Evolutionary conservation across 2,113 vertebrate genomes (phyloP).

Genomic region (Lipophrys pholis): DNA sequence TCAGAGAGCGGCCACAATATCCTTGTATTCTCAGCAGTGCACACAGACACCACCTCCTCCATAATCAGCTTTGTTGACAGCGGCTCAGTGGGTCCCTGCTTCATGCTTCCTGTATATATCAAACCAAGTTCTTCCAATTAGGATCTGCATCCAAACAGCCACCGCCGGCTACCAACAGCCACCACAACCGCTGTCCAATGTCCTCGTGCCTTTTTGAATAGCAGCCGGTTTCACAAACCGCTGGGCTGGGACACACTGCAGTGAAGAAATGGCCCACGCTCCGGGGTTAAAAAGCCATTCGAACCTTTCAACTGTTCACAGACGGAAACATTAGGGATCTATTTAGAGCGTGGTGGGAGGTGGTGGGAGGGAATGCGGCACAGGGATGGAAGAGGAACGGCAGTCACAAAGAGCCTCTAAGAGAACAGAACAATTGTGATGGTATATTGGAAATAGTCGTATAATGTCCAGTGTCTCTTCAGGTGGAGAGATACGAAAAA

Average conservation of each 20-base stretch:
- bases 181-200: not conserved
- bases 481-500: not conserved
- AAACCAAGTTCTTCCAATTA: conserved; percentile 2
- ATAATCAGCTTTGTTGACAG: not conserved
- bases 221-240: conserved; percentile 41
- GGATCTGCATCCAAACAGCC: not conserved
- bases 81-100: not conserved
- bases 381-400: not conserved
- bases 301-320: conserved; percentile 58
- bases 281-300: conserved; percentile 57
- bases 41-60: not conserved
- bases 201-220: conserved; percentile 3
- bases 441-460: conserved; percentile 5
- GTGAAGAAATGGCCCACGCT: conserved; percentile 40
- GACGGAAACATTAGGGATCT: conserved; percentile 64
- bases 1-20: conserved; percentile 3
- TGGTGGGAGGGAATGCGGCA: conserved; percentile 32
- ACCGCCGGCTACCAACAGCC: not conserved
- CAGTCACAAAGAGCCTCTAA: conserved; percentile 38
- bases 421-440: conserved; percentile 9
- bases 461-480: not conserved
- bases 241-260: conserved; percentile 32
- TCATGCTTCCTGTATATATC: not conserved
- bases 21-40: not conserved
- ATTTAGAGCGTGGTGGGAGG: conserved; percentile 59